Evolutionary conservation across 2,113 vertebrate species (phyloP).

Genomic region (Cercocebus atys): DNA sequence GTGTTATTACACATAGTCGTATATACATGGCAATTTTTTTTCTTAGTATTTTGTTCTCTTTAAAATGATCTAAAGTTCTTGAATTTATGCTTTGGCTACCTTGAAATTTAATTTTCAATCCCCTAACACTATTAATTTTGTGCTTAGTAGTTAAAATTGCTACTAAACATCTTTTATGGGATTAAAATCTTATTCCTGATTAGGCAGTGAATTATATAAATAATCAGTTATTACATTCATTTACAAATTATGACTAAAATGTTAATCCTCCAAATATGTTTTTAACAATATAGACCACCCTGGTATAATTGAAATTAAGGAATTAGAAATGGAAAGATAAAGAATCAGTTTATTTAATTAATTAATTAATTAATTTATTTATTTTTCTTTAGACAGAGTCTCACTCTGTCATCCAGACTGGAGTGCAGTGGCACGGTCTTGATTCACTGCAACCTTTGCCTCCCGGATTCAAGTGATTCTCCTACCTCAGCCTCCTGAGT

Average conservation of each 20-base stretch:
- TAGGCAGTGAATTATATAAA: conserved; percentile 64
- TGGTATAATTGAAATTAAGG: conserved; percentile 64
- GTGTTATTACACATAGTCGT: not conserved
- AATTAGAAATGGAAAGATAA: conserved; percentile 72
- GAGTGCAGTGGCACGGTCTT: too few relatives aligned
- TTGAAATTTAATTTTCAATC: conserved; percentile 73
- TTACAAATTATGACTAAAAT: conserved; percentile 77
- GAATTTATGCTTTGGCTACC: conserved; percentile 66
- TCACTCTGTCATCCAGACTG: too few relatives aligned
- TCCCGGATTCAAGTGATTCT: too few relatives aligned
- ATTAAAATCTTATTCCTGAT: conserved; percentile 74
- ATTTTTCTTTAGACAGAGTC: too few relatives aligned
- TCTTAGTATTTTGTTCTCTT: conserved; percentile 52
- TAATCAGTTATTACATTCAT: conserved; percentile 73
- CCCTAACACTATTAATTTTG: conserved; percentile 77
- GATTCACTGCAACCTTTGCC: too few relatives aligned
- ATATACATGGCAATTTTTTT: conserved; percentile 51
- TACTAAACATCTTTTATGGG: conserved; percentile 72
- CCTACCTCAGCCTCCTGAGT: too few relatives aligned
- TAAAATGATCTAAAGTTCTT: conserved; percentile 70
- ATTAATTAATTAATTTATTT: not conserved
- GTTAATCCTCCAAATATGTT: conserved; percentile 72
- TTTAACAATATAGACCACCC: conserved; percentile 70
- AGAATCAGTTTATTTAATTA: conserved; percentile 20
- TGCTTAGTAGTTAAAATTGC: conserved; percentile 71